These are phyloP conservation scores for Ellobium chinense DNA, from an alignment of 2,888 invertebrate species.

Conservation along the genomic window DNA sequence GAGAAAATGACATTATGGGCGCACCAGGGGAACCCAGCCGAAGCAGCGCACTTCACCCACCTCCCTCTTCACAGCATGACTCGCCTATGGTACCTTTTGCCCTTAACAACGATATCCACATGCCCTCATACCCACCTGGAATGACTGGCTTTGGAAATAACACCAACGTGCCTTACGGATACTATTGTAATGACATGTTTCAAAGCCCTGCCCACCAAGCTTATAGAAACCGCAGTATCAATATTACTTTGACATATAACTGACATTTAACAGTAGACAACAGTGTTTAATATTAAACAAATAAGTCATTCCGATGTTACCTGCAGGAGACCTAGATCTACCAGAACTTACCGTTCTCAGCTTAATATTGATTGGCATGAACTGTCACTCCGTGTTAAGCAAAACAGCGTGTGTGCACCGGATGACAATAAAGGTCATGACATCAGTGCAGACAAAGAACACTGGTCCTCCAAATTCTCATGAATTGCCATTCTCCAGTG, in stretches of 20 bases:
- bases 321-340: too few species aligned
- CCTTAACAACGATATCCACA: constrained; percentile 18
- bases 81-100: background rate
- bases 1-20: background rate
- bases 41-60: background rate
- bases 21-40: background rate
- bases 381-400: too few species aligned
- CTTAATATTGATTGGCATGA: too few species aligned
- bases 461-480: too few species aligned
- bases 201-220: constrained; percentile 28
- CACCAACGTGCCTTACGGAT: constrained; percentile 25
- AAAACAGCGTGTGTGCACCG: too few species aligned
- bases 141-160: background rate
- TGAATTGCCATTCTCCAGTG: too few species aligned
- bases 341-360: too few species aligned
- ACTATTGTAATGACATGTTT: constrained; percentile 38
- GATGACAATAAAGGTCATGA: too few species aligned
- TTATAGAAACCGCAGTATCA: constrained; percentile 70
- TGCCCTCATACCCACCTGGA: background rate
- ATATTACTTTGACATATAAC: constrained; percentile 72
- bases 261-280: too few species aligned
- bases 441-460: too few species aligned
- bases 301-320: too few species aligned
- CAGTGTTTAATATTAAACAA: too few species aligned
- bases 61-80: background rate